phyloP scores from a whole-genome alignment of 2,797 vertebrate species.

The Cossypha heuglini region DNA sequence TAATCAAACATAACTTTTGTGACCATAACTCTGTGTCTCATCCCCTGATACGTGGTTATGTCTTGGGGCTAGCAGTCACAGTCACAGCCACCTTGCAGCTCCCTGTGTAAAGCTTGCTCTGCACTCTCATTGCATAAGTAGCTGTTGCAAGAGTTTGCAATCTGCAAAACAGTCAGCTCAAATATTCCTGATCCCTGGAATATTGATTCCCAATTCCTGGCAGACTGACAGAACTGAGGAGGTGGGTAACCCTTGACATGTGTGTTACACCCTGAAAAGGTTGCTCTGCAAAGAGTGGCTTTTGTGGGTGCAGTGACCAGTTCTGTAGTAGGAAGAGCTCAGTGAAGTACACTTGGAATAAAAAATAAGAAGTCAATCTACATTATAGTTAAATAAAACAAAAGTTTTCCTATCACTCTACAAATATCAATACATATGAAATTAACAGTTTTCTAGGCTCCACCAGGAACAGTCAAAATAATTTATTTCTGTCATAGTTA shows the following conservation, averaged over 20 bases:
- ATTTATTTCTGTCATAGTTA: not conserved
- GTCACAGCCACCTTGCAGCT: not conserved
- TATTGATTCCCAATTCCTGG: no score
- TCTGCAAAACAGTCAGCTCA: not conserved
- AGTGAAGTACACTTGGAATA: not conserved
- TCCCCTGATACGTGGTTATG: not conserved
- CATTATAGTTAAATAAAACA: not conserved
- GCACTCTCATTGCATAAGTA: not conserved
- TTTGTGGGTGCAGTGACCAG: not conserved
- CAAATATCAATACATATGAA: not conserved
- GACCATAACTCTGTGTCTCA: not conserved
- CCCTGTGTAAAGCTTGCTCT: not conserved
- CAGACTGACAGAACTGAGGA: fast-evolving
- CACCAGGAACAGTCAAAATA: not conserved
- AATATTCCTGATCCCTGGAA: not conserved
- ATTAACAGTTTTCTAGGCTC: not conserved
- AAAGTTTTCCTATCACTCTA: not conserved
- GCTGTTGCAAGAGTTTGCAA: not conserved
- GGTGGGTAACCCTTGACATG: fast-evolving
- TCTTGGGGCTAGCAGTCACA: fast-evolving
- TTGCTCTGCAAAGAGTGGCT: not conserved
- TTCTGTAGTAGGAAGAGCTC: not conserved
- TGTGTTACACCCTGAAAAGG: not conserved
- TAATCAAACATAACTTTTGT: not conserved
- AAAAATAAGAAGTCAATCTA: fast-evolving